A percentile compares a stretch with the other conserved stretches of the same genome.
Evolutionary conservation across 2,888 invertebrate species (phyloP).

Genomic region (Chrysomela aeneicollis): DNA sequence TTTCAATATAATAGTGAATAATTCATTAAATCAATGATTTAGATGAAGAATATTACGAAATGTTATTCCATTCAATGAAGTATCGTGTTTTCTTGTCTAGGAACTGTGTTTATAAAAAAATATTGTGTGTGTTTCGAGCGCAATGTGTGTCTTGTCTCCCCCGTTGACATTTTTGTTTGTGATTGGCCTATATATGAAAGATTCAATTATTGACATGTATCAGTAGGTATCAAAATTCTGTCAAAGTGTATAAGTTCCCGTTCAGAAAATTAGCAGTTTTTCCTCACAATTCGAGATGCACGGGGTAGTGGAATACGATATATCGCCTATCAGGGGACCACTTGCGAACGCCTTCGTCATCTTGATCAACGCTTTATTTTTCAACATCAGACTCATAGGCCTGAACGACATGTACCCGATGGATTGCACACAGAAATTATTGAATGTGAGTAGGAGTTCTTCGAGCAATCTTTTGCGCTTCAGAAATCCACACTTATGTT

Average conservation of each 20-base stretch:
- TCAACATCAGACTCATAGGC: constrained; percentile 46
- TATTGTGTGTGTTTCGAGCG: no score
- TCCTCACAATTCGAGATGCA: constrained; percentile 24
- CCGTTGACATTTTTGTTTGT: no score
- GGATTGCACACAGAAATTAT: constrained; percentile 43
- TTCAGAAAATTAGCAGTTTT: background rate
- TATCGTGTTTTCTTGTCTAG: no score
- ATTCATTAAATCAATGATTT: no score
- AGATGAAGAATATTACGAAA: no score
- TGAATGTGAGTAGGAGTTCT: constrained; percentile 41
- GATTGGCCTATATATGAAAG: no score
- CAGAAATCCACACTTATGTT: no score
- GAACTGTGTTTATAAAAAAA: no score
- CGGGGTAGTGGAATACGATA: constrained; percentile 43
- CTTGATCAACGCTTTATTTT: constrained; percentile 48
- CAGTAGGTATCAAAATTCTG: background rate
- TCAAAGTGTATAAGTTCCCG: constrained; percentile 4
- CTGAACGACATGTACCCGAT: constrained; percentile 45
- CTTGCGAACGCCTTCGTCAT: constrained; percentile 48
- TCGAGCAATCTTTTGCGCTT: no score
- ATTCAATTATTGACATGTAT: background rate
- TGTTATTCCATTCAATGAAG: no score
- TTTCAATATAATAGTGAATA: no score
- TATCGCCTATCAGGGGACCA: constrained; percentile 44
- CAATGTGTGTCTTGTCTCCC: no score